These are phyloP conservation scores for Anarhynchus alexandrinus DNA, from an alignment of 2,113 vertebrate genomes.

Conservation along the genomic window DNA sequence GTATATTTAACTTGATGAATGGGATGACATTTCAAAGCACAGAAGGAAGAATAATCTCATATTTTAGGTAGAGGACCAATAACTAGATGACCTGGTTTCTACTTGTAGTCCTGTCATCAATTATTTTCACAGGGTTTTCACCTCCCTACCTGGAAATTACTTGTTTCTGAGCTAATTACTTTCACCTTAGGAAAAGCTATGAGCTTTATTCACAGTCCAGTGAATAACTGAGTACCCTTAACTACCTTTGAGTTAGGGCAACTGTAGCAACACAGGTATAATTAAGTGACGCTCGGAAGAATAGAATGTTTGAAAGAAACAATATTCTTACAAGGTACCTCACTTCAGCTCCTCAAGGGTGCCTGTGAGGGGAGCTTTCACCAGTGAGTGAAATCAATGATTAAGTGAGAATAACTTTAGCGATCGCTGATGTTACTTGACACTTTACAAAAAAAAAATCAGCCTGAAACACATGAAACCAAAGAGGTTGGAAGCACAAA, in stretches of 20 bases:
- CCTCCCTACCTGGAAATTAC: background rate
- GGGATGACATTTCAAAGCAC: slow-evolving; percentile 12
- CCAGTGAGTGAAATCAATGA: background rate
- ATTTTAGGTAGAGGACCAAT: background rate
- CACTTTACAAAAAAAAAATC: background rate
- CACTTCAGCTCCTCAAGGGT: background rate
- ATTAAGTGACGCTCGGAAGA: background rate
- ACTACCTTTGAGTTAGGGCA: background rate
- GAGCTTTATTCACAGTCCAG: background rate
- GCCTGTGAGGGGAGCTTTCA: background rate
- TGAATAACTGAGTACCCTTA: background rate
- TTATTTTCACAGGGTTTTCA: slow-evolving; percentile 19
- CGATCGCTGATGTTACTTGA: background rate
- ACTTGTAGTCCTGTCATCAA: background rate
- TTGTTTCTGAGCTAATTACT: background rate
- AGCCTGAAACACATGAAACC: background rate
- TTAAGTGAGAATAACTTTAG: background rate
- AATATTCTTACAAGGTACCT: background rate
- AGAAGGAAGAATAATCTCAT: slow-evolving; percentile 12
- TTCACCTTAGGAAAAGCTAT: background rate
- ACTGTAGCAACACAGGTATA: background rate
- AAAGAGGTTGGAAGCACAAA: background rate
- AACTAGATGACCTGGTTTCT: slow-evolving; percentile 9
- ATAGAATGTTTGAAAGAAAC: background rate
- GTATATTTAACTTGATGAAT: slow-evolving; percentile 47